Conservation (phyloP, 2,113 vertebrate species). For the Nanorana parkeri region DNA sequence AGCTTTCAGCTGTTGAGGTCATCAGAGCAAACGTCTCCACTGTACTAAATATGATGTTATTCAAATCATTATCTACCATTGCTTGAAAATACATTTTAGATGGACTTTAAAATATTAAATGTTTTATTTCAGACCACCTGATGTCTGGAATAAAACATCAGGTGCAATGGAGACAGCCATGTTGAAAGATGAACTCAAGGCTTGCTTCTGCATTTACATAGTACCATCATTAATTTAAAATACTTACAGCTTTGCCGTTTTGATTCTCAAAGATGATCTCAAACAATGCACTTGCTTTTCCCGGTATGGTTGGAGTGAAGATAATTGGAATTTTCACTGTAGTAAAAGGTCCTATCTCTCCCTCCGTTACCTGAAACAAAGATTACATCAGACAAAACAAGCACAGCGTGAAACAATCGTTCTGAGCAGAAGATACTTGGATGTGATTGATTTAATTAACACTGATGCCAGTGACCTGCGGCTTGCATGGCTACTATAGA, state of each 20-base stretch:
- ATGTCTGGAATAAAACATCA: no score
- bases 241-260: conserved; percentile 78
- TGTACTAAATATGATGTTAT: no score
- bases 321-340: conserved; percentile 79
- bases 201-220: neutral
- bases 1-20: no score
- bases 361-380: conserved; percentile 73
- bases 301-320: conserved; percentile 83
- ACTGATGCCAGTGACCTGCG: neutral
- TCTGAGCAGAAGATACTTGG: neutral
- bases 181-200: neutral
- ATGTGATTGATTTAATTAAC: neutral
- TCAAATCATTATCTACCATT: no score
- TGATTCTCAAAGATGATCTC: conserved; percentile 78
- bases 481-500: no score
- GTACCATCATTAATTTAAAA: neutral
- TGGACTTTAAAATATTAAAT: no score
- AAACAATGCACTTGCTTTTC: conserved; percentile 73
- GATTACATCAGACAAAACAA: conserved; percentile 30
- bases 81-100: no score
- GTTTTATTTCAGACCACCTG: no score
- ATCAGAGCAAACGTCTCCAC: no score
- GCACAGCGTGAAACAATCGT: neutral
- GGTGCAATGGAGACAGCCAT: neutral
- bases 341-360: conserved; percentile 81